phyloP scores from a whole-genome alignment of 1,140 invertebrate genomes.

The Drosophila pectinifera region DNA sequence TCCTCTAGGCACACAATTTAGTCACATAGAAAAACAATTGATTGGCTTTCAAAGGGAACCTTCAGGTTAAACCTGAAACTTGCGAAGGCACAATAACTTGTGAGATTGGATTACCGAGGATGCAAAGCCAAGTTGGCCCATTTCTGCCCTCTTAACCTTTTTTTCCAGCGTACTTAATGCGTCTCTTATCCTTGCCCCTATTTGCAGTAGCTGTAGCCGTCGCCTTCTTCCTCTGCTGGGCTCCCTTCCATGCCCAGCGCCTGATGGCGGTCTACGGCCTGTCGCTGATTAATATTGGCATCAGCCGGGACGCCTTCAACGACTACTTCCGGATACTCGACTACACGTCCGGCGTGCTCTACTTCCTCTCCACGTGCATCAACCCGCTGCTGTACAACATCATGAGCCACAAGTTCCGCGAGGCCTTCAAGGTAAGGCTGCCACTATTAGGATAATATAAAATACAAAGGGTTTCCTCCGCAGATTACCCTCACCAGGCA shows the following conservation, averaged over 20 bases:
- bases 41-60: neutral
- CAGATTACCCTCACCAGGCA: constrained; percentile 74
- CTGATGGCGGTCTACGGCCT: constrained; percentile 90
- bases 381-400: constrained; percentile 95
- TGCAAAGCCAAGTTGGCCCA: neutral
- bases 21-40: neutral
- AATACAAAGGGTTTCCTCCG: too few relatives aligned
- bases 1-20: too few relatives aligned
- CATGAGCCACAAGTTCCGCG: constrained; percentile 94
- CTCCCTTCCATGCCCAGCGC: constrained; percentile 96
- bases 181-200: constrained; percentile 35
- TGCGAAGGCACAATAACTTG: neutral
- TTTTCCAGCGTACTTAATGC: constrained; percentile 31
- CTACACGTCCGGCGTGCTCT: constrained; percentile 89
- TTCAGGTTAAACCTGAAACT: too few relatives aligned
- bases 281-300: constrained; percentile 76
- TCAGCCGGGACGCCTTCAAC: constrained; percentile 86
- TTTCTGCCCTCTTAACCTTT: too few relatives aligned
- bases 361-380: constrained; percentile 90
- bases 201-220: constrained; percentile 96
- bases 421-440: constrained; percentile 90
- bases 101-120: neutral
- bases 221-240: constrained; percentile 97
- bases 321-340: constrained; percentile 86
- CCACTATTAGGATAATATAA: too few relatives aligned